These are phyloP conservation scores for Clitarchus hookeri DNA, from an alignment of 2,888 invertebrate species.

Conservation along the genomic window DNA sequence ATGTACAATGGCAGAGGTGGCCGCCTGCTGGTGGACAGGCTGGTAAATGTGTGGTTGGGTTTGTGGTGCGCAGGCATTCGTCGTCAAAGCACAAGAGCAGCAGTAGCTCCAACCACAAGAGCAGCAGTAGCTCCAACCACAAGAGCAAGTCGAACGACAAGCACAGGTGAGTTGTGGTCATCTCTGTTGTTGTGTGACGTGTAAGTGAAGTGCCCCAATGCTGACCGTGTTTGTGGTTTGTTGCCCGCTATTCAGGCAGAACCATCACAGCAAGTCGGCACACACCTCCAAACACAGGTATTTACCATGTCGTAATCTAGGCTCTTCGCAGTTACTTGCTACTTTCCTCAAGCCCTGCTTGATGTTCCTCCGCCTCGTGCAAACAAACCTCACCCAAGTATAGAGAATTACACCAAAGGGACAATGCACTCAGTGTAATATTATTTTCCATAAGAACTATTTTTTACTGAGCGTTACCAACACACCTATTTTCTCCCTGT, in stretches of 20 bases:
- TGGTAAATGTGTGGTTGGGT: no score
- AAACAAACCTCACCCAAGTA: no score
- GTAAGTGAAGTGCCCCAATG: background rate
- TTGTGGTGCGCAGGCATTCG: background rate
- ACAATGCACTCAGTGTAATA: no score
- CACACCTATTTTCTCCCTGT: no score
- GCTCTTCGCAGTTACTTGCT: no score
- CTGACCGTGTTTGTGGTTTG: background rate
- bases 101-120: slow-evolving; percentile 35
- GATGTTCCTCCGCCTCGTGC: no score
- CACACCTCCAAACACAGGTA: slow-evolving; percentile 68
- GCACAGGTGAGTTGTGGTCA: slow-evolving; percentile 38
- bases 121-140: slow-evolving; percentile 39
- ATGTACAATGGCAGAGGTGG: no score
- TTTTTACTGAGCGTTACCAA: no score
- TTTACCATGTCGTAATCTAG: background rate
- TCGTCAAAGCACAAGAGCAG: slow-evolving; percentile 39
- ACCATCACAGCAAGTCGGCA: slow-evolving; percentile 25
- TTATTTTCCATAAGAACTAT: no score
- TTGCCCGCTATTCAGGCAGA: background rate
- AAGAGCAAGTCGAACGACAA: slow-evolving; percentile 41
- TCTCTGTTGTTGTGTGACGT: background rate
- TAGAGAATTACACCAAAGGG: no score
- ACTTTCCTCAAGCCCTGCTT: no score
- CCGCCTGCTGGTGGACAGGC: no score